Conservation (phyloP, 2,113 vertebrate genomes). For the Gasterosteus nipponicus region DNA sequence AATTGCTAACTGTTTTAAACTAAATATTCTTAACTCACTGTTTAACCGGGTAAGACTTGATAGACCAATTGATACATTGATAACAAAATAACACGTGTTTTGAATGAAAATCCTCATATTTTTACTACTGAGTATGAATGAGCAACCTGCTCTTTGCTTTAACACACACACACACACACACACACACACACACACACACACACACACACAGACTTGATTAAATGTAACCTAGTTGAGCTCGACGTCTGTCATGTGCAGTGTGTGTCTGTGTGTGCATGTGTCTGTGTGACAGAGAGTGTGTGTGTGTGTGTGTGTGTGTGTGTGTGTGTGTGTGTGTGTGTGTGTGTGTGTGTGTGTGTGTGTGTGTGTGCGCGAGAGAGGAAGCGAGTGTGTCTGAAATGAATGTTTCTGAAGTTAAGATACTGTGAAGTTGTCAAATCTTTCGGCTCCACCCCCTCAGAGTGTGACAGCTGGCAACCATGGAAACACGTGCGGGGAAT, state of each 20-base stretch:
- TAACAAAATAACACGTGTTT: not conserved
- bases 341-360: constrained; percentile 3
- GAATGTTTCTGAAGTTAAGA: constrained; percentile 48
- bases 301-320: not conserved
- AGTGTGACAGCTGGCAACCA: constrained; percentile 65
- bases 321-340: not conserved
- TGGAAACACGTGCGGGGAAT: constrained; percentile 63
- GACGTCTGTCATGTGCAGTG: constrained; percentile 8
- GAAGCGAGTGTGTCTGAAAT: not conserved
- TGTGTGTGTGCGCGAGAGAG: not conserved
- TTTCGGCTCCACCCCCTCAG: constrained; percentile 50
- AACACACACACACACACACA: not conserved
- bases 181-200: too few relatives aligned
- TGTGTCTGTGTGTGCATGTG: constrained; percentile 16
- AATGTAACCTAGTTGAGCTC: constrained; percentile 58
- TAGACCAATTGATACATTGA: not conserved
- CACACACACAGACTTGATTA: constrained; percentile 59
- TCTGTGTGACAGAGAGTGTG: not conserved
- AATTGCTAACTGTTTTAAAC: not conserved
- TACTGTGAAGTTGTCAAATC: constrained; percentile 55
- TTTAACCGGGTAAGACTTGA: not conserved
- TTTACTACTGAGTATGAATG: constrained; percentile 24
- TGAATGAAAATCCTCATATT: not conserved
- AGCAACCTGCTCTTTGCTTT: constrained; percentile 38
- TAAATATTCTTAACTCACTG: not conserved